Conservation (phyloP, 2,888 invertebrate genomes). For the Chrysolina oricalcia region DNA sequence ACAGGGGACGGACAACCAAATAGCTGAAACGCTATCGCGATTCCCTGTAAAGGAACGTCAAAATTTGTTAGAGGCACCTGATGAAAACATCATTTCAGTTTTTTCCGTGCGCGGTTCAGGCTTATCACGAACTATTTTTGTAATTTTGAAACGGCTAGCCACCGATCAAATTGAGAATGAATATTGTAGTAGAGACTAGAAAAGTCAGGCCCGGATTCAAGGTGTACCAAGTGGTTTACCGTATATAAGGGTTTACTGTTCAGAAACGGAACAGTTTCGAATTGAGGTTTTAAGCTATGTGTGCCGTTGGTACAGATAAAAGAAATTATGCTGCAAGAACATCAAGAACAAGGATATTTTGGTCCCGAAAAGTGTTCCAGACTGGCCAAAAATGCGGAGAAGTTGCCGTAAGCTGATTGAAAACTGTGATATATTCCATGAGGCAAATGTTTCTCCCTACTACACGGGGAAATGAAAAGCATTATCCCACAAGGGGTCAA, state of each 20-base stretch:
- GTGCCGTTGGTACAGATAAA: no score
- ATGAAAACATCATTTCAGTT: no score
- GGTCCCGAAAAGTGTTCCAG: constrained; percentile 25
- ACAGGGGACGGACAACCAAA: constrained; percentile 26
- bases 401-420: no score
- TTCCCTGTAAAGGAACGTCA: no score
- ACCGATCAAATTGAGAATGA: neutral
- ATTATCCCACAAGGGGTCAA: constrained; percentile 8
- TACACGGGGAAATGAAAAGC: constrained; percentile 16
- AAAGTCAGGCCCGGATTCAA: no score
- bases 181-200: neutral
- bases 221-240: constrained; percentile 16
- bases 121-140: neutral
- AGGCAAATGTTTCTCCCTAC: constrained; percentile 3
- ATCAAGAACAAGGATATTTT: constrained; percentile 31
- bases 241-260: constrained; percentile 21
- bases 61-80: no score
- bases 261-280: no score
- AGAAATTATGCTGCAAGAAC: no score
- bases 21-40: constrained; percentile 35
- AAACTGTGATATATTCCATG: constrained; percentile 29
- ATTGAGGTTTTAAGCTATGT: no score
- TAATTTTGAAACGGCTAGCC: neutral
- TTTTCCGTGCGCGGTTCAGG: no score
- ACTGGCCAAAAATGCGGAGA: no score